Evolutionary conservation across 2,797 vertebrate species (phyloP).

Genomic region (Aselliscus stoliczkanus): DNA sequence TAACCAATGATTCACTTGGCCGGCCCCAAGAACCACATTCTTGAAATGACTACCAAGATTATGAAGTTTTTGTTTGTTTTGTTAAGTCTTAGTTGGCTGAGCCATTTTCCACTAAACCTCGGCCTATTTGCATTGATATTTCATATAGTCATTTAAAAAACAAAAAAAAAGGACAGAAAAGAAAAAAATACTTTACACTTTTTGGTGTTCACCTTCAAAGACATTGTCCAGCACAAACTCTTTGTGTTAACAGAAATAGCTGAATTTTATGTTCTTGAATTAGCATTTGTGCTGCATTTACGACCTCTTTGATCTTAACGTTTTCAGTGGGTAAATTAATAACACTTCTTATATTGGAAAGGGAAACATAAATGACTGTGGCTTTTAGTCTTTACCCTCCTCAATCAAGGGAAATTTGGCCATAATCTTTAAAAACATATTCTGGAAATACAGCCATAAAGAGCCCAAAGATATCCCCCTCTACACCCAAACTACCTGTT

Average conservation of each 20-base stretch:
- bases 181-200: not conserved
- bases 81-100: not conserved
- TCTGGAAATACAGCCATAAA: slow-evolving; percentile 2
- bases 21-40: too few relatives aligned
- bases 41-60: not conserved
- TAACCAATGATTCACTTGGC: too few relatives aligned
- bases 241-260: not conserved
- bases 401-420: not conserved
- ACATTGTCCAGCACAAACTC: not conserved
- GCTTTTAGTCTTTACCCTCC: slow-evolving; percentile 7
- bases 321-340: slow-evolving; percentile 24
- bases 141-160: not conserved
- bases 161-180: not conserved
- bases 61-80: not conserved
- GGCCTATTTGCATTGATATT: not conserved
- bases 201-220: not conserved
- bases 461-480: not conserved
- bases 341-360: not conserved
- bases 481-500: not conserved
- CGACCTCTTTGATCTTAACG: slow-evolving; percentile 12
- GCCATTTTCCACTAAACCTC: not conserved
- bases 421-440: not conserved
- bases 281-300: not conserved
- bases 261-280: not conserved
- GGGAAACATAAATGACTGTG: slow-evolving; percentile 14